These are phyloP conservation scores for Aurelia aurita complex sp. Pacific DNA, from an alignment of 30 jellyfish, hydroid and myxozoan genomes.

Conservation along the genomic window DNA sequence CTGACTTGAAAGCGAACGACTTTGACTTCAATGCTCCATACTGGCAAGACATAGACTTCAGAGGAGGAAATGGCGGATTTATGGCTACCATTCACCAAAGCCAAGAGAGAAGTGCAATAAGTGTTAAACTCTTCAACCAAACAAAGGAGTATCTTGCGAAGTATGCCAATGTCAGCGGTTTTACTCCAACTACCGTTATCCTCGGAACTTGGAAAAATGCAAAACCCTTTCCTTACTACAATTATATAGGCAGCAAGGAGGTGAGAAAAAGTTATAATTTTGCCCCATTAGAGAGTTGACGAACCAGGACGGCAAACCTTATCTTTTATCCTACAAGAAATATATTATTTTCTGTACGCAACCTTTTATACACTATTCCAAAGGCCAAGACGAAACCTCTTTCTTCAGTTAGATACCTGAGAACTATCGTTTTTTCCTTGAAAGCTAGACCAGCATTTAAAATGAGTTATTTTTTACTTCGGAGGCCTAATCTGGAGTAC, in stretches of 20 bases:
- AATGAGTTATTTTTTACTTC: too few relatives aligned
- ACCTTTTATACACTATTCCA: too few relatives aligned
- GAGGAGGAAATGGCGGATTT: constrained; percentile 47
- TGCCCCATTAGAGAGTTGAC: too few relatives aligned
- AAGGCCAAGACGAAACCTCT: too few relatives aligned
- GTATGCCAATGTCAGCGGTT: constrained; percentile 29
- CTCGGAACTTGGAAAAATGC: constrained; percentile 55
- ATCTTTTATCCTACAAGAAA: too few relatives aligned
- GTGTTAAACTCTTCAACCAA: constrained; percentile 38
- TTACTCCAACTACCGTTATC: constrained; percentile 27
- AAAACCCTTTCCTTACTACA: constrained; percentile 41
- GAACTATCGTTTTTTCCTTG: too few relatives aligned
- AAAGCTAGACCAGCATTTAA: too few relatives aligned
- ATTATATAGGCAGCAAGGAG: constrained; percentile 4
- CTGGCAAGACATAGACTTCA: constrained; percentile 44
- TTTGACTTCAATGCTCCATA: constrained; percentile 10
- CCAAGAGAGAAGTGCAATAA: constrained; percentile 12
- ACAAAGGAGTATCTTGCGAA: constrained; percentile 12
- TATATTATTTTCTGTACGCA: too few relatives aligned
- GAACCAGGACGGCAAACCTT: too few relatives aligned
- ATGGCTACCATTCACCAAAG: constrained; percentile 9
- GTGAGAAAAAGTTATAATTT: background rate
- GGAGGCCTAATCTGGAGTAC: too few relatives aligned
- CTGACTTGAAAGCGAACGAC: background rate
- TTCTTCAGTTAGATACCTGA: too few relatives aligned